Evolutionary conservation across 1,140 invertebrate species (phyloP), one percentile per base, ranked within the genome.

Genomic region (Pogonognathellus flavescens): DNA sequence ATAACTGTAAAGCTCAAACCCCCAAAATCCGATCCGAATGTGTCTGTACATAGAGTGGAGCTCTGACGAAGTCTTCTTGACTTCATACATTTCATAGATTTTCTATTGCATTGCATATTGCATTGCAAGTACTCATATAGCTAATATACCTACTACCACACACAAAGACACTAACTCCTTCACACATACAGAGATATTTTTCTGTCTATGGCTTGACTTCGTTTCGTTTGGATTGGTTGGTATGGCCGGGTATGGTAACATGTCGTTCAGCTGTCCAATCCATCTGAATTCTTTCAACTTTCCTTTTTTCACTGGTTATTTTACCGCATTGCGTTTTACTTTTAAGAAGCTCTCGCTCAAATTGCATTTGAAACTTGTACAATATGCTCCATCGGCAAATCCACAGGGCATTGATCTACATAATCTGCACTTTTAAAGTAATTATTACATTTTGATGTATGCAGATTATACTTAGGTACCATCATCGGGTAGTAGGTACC

Each of bases 281-380:
- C 70, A 76, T 76, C 70, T 76, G 70, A 76, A 76, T 76, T 76
- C 70, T 76, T 76, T 76, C 70, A 76, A 76, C 62, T 66, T 66
- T 76, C 66, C 8, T 70, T 76, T 72, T 76, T 76, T 76, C 70
- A 49, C 41, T 76, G n/a, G 70, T 76, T 76, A 76, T 76, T 76
- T 76, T 76, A 76, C 70, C 70, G 70, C 70, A 76, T 49, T 76
- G 70, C 70, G 70, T 76, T 76, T 76, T 76, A 76, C 70, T 76
- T 76, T 49, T 41, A 49, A 76, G 16, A 31, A 76, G 31, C 16
- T 76, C 25, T 14, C 70, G 16, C 41, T 76, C 14, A 49, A 72
- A 72, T 72, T 72, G 31, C 11, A 76, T 76, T 66, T 20, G 20
- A 22, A 66, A 41, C 31, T 41, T 41, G 31, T 41, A 41, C 1